Base-by-base conservation (phyloP, 2,113 vertebrate genomes). In the Bombycilla garrulus region DNA sequence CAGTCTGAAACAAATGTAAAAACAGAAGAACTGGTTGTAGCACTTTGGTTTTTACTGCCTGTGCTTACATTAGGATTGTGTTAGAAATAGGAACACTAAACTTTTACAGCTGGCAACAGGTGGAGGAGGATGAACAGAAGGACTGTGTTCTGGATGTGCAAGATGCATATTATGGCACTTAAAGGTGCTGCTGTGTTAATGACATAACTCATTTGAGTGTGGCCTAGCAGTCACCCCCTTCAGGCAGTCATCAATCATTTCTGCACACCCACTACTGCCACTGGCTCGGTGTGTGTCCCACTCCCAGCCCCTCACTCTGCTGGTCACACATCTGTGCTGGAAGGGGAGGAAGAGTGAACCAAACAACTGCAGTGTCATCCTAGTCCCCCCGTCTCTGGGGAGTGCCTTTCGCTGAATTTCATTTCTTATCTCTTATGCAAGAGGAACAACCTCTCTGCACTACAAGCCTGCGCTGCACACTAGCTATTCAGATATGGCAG, bases 221-320 rank as follows among this genome's bases (percentile, higher is more conserved):
- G 66, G 58, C 42, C 66, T n/a, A 42, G 72, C 66, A 82, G 71
- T 61, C 38, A 36, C 7, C 23, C 44, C 12, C 54, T 26, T 8
- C 0, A 1, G 50, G 45, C 79, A 66, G 58, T 33, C 54, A 24
- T 69, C 33, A 35, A 50, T 83, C 66, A 86, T 70, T 95, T 88
- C 71, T 58, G 25, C 33, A 16, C 31, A 2, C 31, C 45, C 5
- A 8, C 69, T 62, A 19, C 74, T 94, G 61, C 80, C 71, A 6
- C 50, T 0, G 0, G 65, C 70, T 85, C 0, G 0, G 5, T 0
- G 0, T 18, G 9, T 0, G 0, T 71, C 60, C 64, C 10, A 9
- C 26, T 86, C 35, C 42, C 38, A 81, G 24, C 44, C 78, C 18
- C 26, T 70, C 44, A 8, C 57, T 0, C 1, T 56, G 31, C 62